Conservation (phyloP, 2,113 vertebrate genomes). For the Gadus macrocephalus region DNA sequence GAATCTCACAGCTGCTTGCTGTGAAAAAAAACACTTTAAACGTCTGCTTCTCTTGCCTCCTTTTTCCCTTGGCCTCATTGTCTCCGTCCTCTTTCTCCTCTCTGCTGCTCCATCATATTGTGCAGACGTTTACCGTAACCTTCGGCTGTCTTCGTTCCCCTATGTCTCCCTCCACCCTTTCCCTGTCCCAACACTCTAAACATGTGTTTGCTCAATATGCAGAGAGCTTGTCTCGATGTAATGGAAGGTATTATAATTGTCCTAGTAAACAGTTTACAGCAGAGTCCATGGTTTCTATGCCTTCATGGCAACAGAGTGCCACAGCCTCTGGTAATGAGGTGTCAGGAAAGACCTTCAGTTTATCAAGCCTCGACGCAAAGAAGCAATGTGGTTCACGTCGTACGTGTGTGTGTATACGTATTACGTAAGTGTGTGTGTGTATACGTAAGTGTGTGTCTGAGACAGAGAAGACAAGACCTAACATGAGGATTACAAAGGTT, state of each 20-base stretch:
- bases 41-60: neutral
- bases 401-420: neutral
- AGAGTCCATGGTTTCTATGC: neutral
- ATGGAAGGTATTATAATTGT: neutral
- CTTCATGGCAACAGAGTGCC: neutral
- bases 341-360: no score
- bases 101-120: neutral
- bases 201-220: neutral
- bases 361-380: no score
- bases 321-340: no score
- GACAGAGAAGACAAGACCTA: neutral
- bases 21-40: neutral
- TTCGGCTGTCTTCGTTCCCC: neutral
- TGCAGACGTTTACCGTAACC: neutral
- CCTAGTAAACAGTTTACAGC: conserved; percentile 10
- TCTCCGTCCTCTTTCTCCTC: neutral
- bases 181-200: no score
- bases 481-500: no score
- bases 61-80: neutral
- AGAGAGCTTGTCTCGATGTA: neutral
- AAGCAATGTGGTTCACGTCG: neutral
- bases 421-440: neutral
- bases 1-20: neutral
- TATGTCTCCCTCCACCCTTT: no score
- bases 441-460: neutral